A percentile compares a stretch with the other conserved stretches of the same genome.
Conservation (phyloP, 2,797 vertebrate genomes). For the Parauchenoglanis ngamensis region DNA sequence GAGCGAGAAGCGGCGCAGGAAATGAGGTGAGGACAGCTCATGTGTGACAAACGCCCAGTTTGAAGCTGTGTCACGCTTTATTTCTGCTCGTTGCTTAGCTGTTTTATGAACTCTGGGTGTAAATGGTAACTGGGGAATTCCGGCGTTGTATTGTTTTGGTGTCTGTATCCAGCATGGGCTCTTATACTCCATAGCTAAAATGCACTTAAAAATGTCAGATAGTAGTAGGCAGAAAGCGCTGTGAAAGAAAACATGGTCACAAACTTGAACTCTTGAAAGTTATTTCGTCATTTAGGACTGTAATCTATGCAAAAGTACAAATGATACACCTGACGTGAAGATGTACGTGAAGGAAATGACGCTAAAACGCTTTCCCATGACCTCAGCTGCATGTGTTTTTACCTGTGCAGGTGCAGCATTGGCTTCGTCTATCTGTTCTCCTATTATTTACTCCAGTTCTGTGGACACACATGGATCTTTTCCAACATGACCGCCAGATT, state of each 20-base stretch:
- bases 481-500: conserved; percentile 88
- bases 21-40: conserved; percentile 36
- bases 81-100: background rate
- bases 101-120: background rate
- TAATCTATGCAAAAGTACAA: background rate
- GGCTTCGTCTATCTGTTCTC: conserved; percentile 79
- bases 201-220: background rate
- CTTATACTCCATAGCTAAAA: background rate
- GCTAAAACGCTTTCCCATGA: background rate
- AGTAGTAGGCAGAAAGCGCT: background rate
- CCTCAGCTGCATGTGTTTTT: conserved; percentile 21
- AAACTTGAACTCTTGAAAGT: background rate
- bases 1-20: conserved; percentile 6
- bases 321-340: background rate
- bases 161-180: background rate
- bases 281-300: no score
- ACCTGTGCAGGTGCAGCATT: conserved; percentile 73
- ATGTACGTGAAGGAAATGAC: no score
- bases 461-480: conserved; percentile 94
- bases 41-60: background rate
- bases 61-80: background rate
- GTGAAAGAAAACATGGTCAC: background rate
- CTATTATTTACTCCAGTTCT: conserved; percentile 94
- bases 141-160: background rate
- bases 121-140: no score